Conservation (phyloP, 53 echinoderm and acorn worm species). For the Apostichopus leukothele region DNA sequence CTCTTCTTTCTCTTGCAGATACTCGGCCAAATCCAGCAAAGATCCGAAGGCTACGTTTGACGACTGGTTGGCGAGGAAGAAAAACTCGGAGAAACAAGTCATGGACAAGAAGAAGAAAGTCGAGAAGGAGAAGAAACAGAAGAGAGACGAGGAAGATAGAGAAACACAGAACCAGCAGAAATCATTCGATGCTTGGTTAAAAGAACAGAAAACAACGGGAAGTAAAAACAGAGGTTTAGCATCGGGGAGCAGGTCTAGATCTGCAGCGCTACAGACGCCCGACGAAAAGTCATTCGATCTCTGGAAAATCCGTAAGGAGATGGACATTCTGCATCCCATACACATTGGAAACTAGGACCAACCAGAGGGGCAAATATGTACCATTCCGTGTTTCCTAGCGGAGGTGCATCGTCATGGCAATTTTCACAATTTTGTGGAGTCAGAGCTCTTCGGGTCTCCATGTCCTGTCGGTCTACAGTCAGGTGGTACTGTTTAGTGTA, state of each 20-base stretch:
- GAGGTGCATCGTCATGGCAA: no score
- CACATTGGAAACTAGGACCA: slow-evolving; percentile 51
- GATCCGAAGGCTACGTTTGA: slow-evolving; percentile 82
- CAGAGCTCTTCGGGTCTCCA: no score
- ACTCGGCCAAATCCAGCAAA: slow-evolving; percentile 41
- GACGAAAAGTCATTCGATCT: slow-evolving; percentile 87
- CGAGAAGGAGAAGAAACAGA: slow-evolving; percentile 65
- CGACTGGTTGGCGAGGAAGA: slow-evolving; percentile 83
- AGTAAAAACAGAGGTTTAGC: slow-evolving; percentile 39
- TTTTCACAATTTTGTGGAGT: no score
- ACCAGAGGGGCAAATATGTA: not conserved
- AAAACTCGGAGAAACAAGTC: slow-evolving; percentile 70
- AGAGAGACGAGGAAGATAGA: slow-evolving; percentile 83
- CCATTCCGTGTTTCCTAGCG: no score
- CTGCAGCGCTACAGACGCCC: slow-evolving; percentile 70
- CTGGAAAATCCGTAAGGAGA: slow-evolving; percentile 93
- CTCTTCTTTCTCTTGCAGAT: not conserved
- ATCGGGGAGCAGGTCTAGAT: slow-evolving; percentile 53
- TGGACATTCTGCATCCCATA: slow-evolving; percentile 92
- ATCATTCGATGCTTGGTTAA: slow-evolving; percentile 81
- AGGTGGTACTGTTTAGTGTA: no score
- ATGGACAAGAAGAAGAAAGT: slow-evolving; percentile 72
- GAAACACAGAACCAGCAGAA: slow-evolving; percentile 69
- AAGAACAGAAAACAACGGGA: slow-evolving; percentile 66
- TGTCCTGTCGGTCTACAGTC: no score